Evolutionary conservation across 30 jellyfish, hydroid and myxozoan genomes (phyloP).

Genomic region (Cassiopea andromeda): DNA sequence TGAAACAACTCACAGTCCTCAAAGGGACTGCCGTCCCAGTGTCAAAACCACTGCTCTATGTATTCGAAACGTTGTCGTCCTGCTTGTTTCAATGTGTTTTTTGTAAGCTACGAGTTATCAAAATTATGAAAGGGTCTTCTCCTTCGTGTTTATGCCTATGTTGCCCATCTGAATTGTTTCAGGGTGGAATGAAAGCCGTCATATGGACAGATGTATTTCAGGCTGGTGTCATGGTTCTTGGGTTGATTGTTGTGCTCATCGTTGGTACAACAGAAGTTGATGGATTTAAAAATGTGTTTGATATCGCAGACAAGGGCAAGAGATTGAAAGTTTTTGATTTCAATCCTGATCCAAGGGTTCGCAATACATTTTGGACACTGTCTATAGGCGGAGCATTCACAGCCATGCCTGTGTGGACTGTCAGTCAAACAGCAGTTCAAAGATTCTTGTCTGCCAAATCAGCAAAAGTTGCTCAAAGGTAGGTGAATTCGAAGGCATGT

Average conservation of each 20-base stretch:
- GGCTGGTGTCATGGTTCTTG: conserved; percentile 96
- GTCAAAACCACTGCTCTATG: background rate
- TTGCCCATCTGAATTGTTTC: no score
- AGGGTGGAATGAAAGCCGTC: conserved; percentile 99
- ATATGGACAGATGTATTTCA: conserved; percentile 99
- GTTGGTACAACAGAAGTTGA: conserved; percentile 85
- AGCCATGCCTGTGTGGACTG: conserved; percentile 99
- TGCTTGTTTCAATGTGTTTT: background rate
- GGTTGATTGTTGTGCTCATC: conserved; percentile 88
- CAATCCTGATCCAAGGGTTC: conserved; percentile 97
- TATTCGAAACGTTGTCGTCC: background rate
- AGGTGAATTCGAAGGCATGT: background rate
- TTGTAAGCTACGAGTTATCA: background rate
- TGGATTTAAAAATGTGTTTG: conserved; percentile 74
- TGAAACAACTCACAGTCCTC: no score
- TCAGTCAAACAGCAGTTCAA: conserved; percentile 98
- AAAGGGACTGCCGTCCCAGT: no score
- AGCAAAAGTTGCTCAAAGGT: conserved; percentile 80
- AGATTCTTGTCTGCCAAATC: conserved; percentile 94
- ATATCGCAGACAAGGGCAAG: conserved; percentile 75
- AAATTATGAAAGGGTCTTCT: no score
- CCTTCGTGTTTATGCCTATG: background rate
- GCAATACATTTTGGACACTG: conserved; percentile 99
- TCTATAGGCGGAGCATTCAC: conserved; percentile 98
- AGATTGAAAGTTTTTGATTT: conserved; percentile 87